Conservation (phyloP, 1,140 invertebrate genomes). For the Liolophura sinensis region DNA sequence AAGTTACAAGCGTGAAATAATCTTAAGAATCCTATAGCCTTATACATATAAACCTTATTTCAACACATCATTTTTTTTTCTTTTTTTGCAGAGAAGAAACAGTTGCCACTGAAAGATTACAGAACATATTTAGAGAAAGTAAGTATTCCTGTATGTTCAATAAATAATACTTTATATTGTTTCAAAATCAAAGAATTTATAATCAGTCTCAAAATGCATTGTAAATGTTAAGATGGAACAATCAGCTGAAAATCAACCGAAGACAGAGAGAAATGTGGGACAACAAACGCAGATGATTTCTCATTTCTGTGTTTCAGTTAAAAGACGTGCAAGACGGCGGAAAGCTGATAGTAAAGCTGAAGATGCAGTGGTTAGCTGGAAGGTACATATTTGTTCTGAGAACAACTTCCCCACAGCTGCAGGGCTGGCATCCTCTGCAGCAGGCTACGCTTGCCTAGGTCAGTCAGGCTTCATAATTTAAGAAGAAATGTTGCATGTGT, state of each 20-base stretch:
- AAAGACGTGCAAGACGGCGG: slow-evolving; percentile 28
- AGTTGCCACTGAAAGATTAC: slow-evolving; percentile 73
- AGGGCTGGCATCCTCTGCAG: slow-evolving; percentile 95
- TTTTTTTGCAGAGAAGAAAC: slow-evolving; percentile 69
- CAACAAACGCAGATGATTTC: not conserved
- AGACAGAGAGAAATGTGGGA: not conserved
- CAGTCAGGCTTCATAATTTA: slow-evolving; percentile 1
- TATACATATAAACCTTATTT: too few species aligned
- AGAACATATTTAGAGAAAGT: slow-evolving; percentile 80
- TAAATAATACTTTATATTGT: slow-evolving; percentile 9
- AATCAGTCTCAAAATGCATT: not conserved
- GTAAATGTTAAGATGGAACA: not conserved
- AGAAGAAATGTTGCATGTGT: slow-evolving; percentile 40
- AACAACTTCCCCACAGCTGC: slow-evolving; percentile 99
- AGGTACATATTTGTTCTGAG: slow-evolving; percentile 85
- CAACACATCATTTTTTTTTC: slow-evolving; percentile 25
- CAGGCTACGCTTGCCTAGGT: slow-evolving; percentile 82
- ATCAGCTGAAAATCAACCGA: not conserved
- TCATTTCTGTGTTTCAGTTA: slow-evolving; percentile 40
- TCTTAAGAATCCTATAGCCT: too few species aligned
- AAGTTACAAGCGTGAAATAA: too few species aligned
- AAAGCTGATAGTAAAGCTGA: slow-evolving; percentile 8
- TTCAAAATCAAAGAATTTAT: slow-evolving; percentile 1
- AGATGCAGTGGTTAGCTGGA: slow-evolving; percentile 26
- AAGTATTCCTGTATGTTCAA: slow-evolving; percentile 28